Evolutionary conservation across 2,888 invertebrate species (phyloP), one percentile per base, ranked within the genome.

Genomic region (Cryptus viduatorius): DNA sequence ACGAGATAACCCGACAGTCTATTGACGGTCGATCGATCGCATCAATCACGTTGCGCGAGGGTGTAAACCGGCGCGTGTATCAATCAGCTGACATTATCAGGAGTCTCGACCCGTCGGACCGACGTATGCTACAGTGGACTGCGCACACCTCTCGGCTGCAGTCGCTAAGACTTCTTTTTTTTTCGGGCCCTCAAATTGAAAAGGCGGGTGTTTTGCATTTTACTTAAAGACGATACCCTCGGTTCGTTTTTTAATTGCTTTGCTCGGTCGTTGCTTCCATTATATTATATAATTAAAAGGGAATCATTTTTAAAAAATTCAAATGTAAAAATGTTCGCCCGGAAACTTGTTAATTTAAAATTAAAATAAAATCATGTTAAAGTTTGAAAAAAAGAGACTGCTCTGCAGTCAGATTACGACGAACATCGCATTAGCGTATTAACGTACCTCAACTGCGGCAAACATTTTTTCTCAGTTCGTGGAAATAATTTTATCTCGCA

Each of bases 11-110:
- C 89, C 90, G 89, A 89, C 90, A 89, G 89, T 89, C 89, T 91
- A 92, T 92, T 91, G 92, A 91, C 91, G 59, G 90, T 90, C 90
- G 90, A 92, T 92, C 92, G 92, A 92, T 90, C 90, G 89, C 92
- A 92, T 92, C 92, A 91, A 92, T 92, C 92, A 92, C 90, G 86
- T 85, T 71, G 56, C 16, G 31, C 24, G 48, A 65, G 16, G 65
- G 80, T 87, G 89, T 89, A 91, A 90, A 90, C 89, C 87, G 90
- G 88, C 89, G 86, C 90, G 90, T 92, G 91, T 92, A 92, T 92
- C 92, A 92, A 92, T 92, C 92, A 92, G 91, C 79, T 80, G 89
- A 82, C 89, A 89, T 88, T 91, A 92, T 92, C 91, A 86, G 85
- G 65, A 81, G 69, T 71, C 79, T 68, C 67, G 68, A 61, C 77